Evolutionary conservation across 2,113 vertebrate species (phyloP).

Genomic region (Prolemur simus): DNA sequence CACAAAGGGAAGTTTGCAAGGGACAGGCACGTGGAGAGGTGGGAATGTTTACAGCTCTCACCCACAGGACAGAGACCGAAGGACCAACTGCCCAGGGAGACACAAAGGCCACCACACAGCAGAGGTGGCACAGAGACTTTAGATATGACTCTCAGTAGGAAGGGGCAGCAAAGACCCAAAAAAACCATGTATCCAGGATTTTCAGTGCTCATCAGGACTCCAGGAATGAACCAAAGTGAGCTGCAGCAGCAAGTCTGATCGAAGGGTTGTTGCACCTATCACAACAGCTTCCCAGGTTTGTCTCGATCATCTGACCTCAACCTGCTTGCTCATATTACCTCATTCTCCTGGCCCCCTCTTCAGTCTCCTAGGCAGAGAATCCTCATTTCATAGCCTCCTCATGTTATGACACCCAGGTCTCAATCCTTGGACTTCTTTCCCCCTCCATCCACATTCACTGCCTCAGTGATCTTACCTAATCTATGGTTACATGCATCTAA

Average conservation of each 20-base stretch:
- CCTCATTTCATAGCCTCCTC: background rate
- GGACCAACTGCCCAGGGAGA: background rate
- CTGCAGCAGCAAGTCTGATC: background rate
- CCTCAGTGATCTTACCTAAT: background rate
- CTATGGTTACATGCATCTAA: background rate
- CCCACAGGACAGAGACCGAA: background rate
- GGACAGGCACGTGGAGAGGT: background rate
- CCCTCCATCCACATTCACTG: background rate
- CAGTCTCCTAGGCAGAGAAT: background rate
- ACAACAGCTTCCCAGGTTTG: background rate
- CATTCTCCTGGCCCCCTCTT: background rate
- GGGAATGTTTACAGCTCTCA: background rate
- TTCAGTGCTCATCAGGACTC: background rate
- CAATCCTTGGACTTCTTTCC: background rate
- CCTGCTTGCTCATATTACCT: no score
- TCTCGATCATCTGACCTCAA: background rate
- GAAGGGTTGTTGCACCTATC: accelerated
- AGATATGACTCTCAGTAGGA: no score
- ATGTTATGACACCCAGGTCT: background rate
- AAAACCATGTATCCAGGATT: background rate
- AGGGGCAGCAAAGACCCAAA: background rate
- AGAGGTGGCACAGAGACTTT: background rate
- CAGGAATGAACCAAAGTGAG: background rate
- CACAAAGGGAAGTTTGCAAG: background rate
- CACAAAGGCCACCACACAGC: background rate